Percentiles rank a stretch among this genome's conserved stretches.
Evolutionary conservation across 2,888 invertebrate species (phyloP).

Genomic region (Gandaritis pyraliata): DNA sequence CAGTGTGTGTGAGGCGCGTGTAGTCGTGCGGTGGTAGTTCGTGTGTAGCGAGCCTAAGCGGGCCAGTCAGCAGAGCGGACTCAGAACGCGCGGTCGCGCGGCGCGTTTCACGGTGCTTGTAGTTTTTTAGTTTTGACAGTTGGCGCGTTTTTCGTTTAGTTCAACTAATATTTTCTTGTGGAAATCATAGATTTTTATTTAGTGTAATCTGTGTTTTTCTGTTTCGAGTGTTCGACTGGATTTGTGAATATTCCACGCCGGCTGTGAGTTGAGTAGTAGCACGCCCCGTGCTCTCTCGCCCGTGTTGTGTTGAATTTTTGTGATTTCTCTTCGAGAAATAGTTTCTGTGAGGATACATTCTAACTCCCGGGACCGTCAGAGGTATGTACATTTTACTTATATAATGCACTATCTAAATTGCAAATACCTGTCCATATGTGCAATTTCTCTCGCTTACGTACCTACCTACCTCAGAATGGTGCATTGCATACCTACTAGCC

Average conservation of each 20-base stretch:
- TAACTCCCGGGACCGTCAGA: conserved; percentile 62
- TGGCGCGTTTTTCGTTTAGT: conserved; percentile 81
- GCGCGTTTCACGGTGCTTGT: conserved; percentile 78
- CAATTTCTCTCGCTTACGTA: conserved; percentile 56
- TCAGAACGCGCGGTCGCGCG: conserved; percentile 79
- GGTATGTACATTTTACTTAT: conserved; percentile 56
- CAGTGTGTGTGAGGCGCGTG: conserved; percentile 46
- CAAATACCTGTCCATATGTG: conserved; percentile 50
- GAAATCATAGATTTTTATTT: conserved; percentile 82
- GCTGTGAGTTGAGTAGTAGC: conserved; percentile 78
- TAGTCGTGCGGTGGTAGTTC: conserved; percentile 48
- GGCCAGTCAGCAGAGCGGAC: conserved; percentile 79
- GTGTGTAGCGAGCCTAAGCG: conserved; percentile 47
- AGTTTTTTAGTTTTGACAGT: conserved; percentile 83
- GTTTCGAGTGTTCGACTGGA: conserved; percentile 75
- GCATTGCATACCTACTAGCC: no score
- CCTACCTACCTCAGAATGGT: no score
- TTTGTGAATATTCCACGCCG: conserved; percentile 77
- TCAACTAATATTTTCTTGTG: conserved; percentile 71
- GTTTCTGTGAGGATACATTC: conserved; percentile 60
- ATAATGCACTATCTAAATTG: conserved; percentile 30
- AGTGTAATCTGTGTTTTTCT: conserved; percentile 83
- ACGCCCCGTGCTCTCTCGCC: conserved; percentile 73
- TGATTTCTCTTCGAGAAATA: conserved; percentile 74
- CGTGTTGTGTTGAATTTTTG: conserved; percentile 76